Conservation (phyloP, 2,888 invertebrate genomes). For the Cephus runcator region DNA sequence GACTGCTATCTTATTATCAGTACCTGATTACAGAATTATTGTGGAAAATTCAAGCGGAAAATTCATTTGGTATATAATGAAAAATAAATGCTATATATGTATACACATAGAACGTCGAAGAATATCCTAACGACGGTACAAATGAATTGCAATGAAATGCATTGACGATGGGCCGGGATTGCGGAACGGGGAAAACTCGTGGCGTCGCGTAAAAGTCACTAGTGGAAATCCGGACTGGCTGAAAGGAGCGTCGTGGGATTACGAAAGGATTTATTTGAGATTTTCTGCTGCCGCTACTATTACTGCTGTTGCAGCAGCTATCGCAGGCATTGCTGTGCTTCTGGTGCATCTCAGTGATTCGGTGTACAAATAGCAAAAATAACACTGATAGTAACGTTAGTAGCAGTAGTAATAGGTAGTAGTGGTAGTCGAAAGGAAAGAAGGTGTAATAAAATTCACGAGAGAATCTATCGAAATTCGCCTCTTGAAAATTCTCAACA, state of each 20-base stretch:
- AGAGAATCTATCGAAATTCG: too few relatives aligned
- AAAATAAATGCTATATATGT: too few relatives aligned
- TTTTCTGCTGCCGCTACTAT: slow-evolving; percentile 48
- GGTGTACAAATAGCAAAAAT: slow-evolving; percentile 53
- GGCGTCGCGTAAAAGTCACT: slow-evolving; percentile 50
- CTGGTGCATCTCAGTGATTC: slow-evolving; percentile 14
- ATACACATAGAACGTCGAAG: too few relatives aligned
- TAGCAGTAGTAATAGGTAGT: too few relatives aligned
- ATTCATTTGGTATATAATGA: too few relatives aligned
- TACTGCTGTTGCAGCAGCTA: slow-evolving; percentile 17
- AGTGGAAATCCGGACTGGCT: slow-evolving; percentile 57
- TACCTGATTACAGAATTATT: too few relatives aligned
- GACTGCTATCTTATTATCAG: too few relatives aligned
- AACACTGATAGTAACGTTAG: slow-evolving; percentile 20
- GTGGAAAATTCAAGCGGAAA: too few relatives aligned
- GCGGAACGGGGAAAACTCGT: slow-evolving; percentile 24
- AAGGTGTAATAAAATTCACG: too few relatives aligned
- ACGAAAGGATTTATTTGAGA: slow-evolving; percentile 63
- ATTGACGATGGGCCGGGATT: slow-evolving; percentile 28
- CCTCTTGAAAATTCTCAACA: too few relatives aligned
- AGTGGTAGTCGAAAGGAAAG: too few relatives aligned
- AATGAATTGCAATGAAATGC: slow-evolving; percentile 39
- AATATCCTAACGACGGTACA: slow-evolving; percentile 43
- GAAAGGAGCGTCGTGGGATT: slow-evolving; percentile 61
- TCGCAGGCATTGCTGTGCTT: background rate